Percentiles rank a stretch among this genome's conserved stretches.
Conservation (phyloP, 1,140 invertebrate genomes). For the Streblospio benedicti region DNA sequence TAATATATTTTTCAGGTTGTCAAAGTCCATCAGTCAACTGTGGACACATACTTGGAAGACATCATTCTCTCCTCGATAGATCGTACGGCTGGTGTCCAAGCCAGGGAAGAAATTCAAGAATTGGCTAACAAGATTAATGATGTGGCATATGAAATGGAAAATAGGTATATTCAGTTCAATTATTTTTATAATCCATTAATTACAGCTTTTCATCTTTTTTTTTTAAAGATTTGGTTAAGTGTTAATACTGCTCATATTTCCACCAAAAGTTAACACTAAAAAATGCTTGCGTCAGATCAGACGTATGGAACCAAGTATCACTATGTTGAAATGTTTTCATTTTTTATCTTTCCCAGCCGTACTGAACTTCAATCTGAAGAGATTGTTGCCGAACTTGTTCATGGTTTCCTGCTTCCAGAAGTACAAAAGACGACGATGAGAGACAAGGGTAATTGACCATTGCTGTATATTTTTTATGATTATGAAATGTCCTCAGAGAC, state of each 20-base stretch:
- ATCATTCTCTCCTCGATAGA: constrained; percentile 57
- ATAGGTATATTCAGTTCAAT: constrained; percentile 39
- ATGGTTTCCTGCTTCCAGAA: constrained; percentile 58
- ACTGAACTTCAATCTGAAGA: constrained; percentile 52
- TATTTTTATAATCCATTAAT: no score
- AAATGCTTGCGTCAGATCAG: no score
- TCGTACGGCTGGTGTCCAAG: constrained; percentile 52
- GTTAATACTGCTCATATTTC: no score
- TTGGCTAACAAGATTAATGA: constrained; percentile 56
- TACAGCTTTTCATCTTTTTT: no score
- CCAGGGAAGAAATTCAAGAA: constrained; percentile 50
- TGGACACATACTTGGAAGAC: constrained; percentile 57
- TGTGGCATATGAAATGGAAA: constrained; percentile 47
- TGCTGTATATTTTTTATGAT: background rate
- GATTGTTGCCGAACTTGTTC: constrained; percentile 55
- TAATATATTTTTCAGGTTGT: constrained; percentile 42
- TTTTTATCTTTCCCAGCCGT: constrained; percentile 26
- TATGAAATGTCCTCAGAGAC: background rate
- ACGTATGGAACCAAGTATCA: background rate
- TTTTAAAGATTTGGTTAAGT: no score
- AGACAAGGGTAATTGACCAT: constrained; percentile 37
- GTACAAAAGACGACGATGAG: constrained; percentile 44
- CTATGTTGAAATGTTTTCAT: background rate
- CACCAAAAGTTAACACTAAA: no score
- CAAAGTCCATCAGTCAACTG: constrained; percentile 54